Percentiles rank a stretch among this genome's conserved stretches.
phyloP scores from a whole-genome alignment of 2,797 vertebrate genomes.

The Benthosema pterotum region DNA sequence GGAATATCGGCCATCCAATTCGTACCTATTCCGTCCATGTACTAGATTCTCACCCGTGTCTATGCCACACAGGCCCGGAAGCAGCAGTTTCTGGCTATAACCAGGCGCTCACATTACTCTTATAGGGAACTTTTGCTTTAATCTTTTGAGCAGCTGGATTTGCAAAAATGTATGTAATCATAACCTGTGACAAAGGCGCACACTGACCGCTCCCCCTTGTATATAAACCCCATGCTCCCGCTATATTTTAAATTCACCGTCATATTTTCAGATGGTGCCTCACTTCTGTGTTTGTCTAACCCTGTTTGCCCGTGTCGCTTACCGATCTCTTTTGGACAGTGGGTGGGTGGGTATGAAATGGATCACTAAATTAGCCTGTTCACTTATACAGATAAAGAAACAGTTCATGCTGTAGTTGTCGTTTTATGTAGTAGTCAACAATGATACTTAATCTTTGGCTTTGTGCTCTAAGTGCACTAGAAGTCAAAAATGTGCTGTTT shows the following conservation, averaged over 20 bases:
- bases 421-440: slow-evolving; percentile 68
- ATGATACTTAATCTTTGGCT: slow-evolving; percentile 60
- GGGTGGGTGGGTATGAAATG: slow-evolving; percentile 35
- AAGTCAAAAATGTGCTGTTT: slow-evolving; percentile 39
- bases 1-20: slow-evolving; percentile 18
- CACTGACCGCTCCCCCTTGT: slow-evolving; percentile 52
- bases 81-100: slow-evolving; percentile 23
- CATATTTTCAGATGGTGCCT: slow-evolving; percentile 59
- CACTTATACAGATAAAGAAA: slow-evolving; percentile 52
- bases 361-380: slow-evolving; percentile 63
- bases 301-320: slow-evolving; percentile 61
- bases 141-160: slow-evolving; percentile 69
- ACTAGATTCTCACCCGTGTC: slow-evolving; percentile 9
- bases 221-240: slow-evolving; percentile 56
- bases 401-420: slow-evolving; percentile 50
- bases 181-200: slow-evolving; percentile 61
- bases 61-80: slow-evolving; percentile 8
- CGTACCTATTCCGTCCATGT: slow-evolving; percentile 18
- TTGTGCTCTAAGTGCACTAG: slow-evolving; percentile 57
- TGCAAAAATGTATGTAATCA: slow-evolving; percentile 57
- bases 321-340: slow-evolving; percentile 22
- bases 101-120: slow-evolving; percentile 45
- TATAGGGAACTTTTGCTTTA: slow-evolving; percentile 37
- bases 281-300: slow-evolving; percentile 51
- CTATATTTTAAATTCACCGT: slow-evolving; percentile 32